These are phyloP conservation scores for Branchellion lobata DNA, from an alignment of 2,888 invertebrate species.

Conservation along the genomic window DNA sequence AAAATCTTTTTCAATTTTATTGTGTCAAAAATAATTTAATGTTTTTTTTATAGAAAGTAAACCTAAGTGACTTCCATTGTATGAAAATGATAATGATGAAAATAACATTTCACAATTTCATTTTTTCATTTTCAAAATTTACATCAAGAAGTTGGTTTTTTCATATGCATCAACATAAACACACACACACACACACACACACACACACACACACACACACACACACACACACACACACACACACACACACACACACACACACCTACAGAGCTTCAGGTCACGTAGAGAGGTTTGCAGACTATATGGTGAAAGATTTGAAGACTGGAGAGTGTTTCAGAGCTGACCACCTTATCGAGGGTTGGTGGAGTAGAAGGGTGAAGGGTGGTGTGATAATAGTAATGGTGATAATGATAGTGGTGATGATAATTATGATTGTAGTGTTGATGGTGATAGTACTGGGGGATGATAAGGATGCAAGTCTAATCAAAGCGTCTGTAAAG, in stretches of 20 bases:
- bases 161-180: not conserved
- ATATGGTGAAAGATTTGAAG: conserved; percentile 95
- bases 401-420: not conserved
- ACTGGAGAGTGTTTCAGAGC: conserved; percentile 95
- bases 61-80: too few species aligned
- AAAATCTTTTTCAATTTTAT: not conserved
- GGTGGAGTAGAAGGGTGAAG: not conserved
- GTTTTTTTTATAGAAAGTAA: too few species aligned
- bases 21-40: too few species aligned
- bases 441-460: too few species aligned
- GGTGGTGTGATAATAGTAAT: too few species aligned
- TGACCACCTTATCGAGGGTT: conserved; percentile 89
- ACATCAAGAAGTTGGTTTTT: too few species aligned
- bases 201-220: not conserved
- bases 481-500: too few species aligned
- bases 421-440: too few species aligned
- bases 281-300: conserved; percentile 96
- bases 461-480: too few species aligned
- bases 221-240: not conserved
- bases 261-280: conserved; percentile 85
- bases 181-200: not conserved
- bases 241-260: not conserved
- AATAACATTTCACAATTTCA: too few species aligned
- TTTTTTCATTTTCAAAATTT: too few species aligned
- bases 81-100: too few species aligned